phyloP scores from a whole-genome alignment of 64 coral and sea anemone genomes.

The Anthopleura sola region DNA sequence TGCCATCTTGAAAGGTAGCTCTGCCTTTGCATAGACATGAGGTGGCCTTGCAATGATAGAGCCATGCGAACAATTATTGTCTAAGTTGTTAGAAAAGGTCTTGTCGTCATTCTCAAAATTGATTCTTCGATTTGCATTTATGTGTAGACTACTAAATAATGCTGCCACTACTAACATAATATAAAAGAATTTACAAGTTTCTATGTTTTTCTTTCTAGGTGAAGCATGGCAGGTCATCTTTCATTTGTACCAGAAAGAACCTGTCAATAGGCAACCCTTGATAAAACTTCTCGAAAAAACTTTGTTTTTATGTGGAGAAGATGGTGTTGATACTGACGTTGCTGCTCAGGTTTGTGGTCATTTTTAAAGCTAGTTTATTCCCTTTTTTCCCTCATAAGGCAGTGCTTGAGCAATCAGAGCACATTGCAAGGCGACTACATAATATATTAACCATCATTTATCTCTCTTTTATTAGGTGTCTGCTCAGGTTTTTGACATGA shows the following conservation, averaged over 20 bases:
- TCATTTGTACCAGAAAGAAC: background rate
- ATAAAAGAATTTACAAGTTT: background rate
- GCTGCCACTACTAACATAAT: too few relatives aligned
- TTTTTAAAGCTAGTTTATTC: background rate
- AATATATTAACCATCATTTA: background rate
- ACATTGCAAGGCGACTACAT: background rate
- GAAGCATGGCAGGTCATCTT: background rate
- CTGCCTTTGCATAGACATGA: too few relatives aligned
- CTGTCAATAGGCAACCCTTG: background rate
- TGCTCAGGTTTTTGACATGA: constrained; percentile 43
- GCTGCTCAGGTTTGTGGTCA: background rate
- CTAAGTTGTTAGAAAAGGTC: too few relatives aligned
- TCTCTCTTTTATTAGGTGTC: constrained; percentile 27
- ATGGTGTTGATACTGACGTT: background rate
- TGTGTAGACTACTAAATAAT: too few relatives aligned
- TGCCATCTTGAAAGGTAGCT: too few relatives aligned
- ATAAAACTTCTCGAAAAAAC: background rate
- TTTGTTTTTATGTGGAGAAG: constrained; percentile 15
- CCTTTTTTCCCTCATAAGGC: too few relatives aligned
- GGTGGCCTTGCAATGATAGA: too few relatives aligned
- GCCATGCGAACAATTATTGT: too few relatives aligned
- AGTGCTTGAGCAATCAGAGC: background rate
- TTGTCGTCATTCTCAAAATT: too few relatives aligned
- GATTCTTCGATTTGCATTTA: too few relatives aligned
- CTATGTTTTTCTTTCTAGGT: background rate